A percentile compares a stretch with the other conserved stretches of the same genome.
These are phyloP conservation scores for Abramis brama DNA, from an alignment of 2,113 vertebrate species.

Conservation along the genomic window DNA sequence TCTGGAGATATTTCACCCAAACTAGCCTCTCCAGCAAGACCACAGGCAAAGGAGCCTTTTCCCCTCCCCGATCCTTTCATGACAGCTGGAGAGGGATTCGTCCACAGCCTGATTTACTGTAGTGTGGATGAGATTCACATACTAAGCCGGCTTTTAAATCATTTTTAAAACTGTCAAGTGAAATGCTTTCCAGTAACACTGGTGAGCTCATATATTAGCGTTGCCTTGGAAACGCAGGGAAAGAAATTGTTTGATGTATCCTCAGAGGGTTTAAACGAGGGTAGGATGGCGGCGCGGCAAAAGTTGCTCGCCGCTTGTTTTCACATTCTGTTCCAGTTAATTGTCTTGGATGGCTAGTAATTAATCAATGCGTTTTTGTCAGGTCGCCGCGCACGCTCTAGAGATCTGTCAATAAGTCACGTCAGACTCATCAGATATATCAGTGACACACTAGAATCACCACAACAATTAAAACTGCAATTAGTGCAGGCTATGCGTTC, in stretches of 20 bases:
- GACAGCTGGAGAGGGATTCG: slow-evolving; percentile 39
- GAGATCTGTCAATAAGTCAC: slow-evolving; percentile 54
- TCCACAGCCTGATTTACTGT: slow-evolving; percentile 50
- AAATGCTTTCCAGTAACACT: slow-evolving; percentile 65
- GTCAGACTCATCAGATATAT: slow-evolving; percentile 42
- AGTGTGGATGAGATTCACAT: slow-evolving; percentile 45
- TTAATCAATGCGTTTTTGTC: slow-evolving; percentile 64
- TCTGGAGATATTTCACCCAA: slow-evolving; percentile 26
- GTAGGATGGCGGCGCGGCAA: slow-evolving; percentile 31
- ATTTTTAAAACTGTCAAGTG: slow-evolving; percentile 63
- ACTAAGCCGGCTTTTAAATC: slow-evolving; percentile 62
- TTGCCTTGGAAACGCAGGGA: slow-evolving; percentile 71
- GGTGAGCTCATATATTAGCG: slow-evolving; percentile 68
- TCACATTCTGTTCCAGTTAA: slow-evolving; percentile 55
- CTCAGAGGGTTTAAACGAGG: slow-evolving; percentile 58
- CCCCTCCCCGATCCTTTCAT: not conserved
- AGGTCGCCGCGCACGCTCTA: slow-evolving; percentile 44
- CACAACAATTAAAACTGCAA: slow-evolving; percentile 48
- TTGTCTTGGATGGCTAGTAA: slow-evolving; percentile 62
- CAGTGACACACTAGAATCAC: slow-evolving; percentile 42
- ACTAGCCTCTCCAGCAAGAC: slow-evolving; percentile 4
- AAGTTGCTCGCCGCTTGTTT: slow-evolving; percentile 40
- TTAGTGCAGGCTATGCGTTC: slow-evolving; percentile 35
- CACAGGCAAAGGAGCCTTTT: not conserved
- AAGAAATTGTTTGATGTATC: slow-evolving; percentile 67